Evolutionary conservation across 2,888 invertebrate species (phyloP).

Genomic region (Formica aserva): DNA sequence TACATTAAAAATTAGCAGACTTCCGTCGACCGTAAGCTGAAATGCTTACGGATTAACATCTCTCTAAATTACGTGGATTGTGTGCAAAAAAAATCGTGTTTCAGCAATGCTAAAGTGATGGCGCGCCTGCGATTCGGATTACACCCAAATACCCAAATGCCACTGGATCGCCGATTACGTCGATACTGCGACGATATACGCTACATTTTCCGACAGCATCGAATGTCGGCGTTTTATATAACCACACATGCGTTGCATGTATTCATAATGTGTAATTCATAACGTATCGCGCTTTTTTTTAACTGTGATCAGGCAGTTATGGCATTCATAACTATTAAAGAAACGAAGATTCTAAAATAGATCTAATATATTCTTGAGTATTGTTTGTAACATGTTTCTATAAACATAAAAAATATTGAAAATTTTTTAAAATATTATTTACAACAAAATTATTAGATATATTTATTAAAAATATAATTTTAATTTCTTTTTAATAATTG

Average conservation of each 20-base stretch:
- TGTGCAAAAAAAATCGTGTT: slow-evolving; percentile 23
- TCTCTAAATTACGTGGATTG: slow-evolving; percentile 37
- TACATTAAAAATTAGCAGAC: background rate
- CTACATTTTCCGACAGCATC: slow-evolving; percentile 34
- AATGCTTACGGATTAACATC: slow-evolving; percentile 33
- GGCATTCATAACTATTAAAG: slow-evolving; percentile 13
- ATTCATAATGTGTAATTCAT: slow-evolving; percentile 35
- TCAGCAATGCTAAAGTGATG: slow-evolving; percentile 36
- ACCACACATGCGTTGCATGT: background rate
- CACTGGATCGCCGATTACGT: slow-evolving; percentile 53
- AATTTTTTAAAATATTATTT: background rate
- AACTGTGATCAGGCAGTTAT: slow-evolving; percentile 11
- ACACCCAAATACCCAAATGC: slow-evolving; percentile 24
- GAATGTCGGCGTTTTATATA: slow-evolving; percentile 27
- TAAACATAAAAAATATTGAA: background rate
- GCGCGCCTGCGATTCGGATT: slow-evolving; percentile 35
- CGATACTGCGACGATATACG: slow-evolving; percentile 34
- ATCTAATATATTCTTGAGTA: slow-evolving; percentile 4
- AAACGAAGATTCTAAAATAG: slow-evolving; percentile 8
- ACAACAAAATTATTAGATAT: background rate
- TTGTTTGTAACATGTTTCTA: background rate
- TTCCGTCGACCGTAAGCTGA: slow-evolving; percentile 3
- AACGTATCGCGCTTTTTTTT: slow-evolving; percentile 19
- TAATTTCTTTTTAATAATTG: background rate
- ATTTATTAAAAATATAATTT: background rate